These are phyloP conservation scores for Bombus superbus DNA, from an alignment of 1,140 invertebrate genomes.

Conservation along the genomic window DNA sequence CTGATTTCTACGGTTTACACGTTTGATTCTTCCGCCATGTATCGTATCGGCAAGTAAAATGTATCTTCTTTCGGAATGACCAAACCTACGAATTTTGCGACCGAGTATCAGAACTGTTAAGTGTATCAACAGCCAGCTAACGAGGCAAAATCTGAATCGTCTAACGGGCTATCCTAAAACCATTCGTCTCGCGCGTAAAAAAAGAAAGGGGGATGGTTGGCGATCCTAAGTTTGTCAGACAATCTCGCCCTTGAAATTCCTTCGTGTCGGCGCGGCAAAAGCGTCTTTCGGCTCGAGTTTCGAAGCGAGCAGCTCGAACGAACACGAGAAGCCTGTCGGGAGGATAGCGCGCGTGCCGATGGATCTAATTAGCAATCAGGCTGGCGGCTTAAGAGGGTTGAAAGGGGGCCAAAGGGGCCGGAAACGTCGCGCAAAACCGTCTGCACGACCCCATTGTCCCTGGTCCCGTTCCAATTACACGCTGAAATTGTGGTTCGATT, in stretches of 20 bases:
- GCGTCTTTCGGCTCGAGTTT: slow-evolving; percentile 1
- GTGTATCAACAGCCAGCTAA: no score
- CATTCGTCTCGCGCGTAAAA: background rate
- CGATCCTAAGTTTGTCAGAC: background rate
- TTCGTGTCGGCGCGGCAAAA: no score
- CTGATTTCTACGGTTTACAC: no score
- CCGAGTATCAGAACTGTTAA: no score
- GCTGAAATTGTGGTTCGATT: slow-evolving; percentile 65
- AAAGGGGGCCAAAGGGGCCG: slow-evolving; percentile 35
- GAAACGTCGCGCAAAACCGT: slow-evolving; percentile 26
- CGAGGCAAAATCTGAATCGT: no score
- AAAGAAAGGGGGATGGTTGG: background rate
- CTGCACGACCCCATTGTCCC: slow-evolving; percentile 42
- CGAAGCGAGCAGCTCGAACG: slow-evolving; percentile 16
- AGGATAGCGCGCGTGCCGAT: slow-evolving; percentile 22
- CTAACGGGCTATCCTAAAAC: background rate
- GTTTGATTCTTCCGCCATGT: no score
- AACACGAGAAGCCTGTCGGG: background rate
- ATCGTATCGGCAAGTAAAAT: no score
- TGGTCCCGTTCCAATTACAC: slow-evolving; percentile 63
- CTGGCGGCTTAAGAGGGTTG: slow-evolving; percentile 52
- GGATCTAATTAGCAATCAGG: slow-evolving; percentile 60
- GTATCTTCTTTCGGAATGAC: background rate
- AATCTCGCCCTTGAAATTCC: slow-evolving; percentile 14
- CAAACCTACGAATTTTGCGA: background rate